Evolutionary conservation across 2,888 invertebrate species (phyloP).

Genomic region (Spisula subtruncata): DNA sequence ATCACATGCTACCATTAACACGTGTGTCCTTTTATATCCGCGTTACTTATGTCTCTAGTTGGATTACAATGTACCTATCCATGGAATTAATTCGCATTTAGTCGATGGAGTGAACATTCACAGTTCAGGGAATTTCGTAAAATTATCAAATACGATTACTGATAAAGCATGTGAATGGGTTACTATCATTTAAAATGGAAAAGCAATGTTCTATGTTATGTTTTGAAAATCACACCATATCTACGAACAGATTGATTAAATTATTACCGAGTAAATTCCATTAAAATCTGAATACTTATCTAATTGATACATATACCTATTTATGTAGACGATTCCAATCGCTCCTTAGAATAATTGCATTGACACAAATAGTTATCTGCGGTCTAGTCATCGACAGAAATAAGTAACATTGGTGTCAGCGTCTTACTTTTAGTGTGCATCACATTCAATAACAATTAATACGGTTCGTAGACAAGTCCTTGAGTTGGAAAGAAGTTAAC

Average conservation of each 20-base stretch:
- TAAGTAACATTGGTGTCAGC: constrained; percentile 5
- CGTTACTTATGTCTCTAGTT: neutral
- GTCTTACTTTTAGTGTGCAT: neutral
- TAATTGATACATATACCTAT: neutral
- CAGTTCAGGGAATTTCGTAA: neutral
- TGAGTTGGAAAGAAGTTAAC: neutral
- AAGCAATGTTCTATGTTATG: neutral
- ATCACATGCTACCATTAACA: neutral
- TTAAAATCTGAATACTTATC: neutral
- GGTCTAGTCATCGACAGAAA: constrained; percentile 12
- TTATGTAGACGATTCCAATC: neutral
- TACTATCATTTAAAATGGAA: too few species aligned
- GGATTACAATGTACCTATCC: neutral
- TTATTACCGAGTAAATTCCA: neutral
- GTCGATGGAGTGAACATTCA: neutral
- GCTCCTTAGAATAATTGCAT: neutral
- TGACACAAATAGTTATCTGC: neutral
- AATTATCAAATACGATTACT: neutral
- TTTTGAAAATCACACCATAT: neutral
- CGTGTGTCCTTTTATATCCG: neutral
- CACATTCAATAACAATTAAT: neutral
- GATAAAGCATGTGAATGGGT: neutral
- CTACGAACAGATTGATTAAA: neutral
- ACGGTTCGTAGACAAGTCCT: neutral
- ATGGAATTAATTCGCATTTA: neutral